Base-by-base conservation (phyloP, 2,888 invertebrate species). In the Sinopyrophorus schimmeli region DNA sequence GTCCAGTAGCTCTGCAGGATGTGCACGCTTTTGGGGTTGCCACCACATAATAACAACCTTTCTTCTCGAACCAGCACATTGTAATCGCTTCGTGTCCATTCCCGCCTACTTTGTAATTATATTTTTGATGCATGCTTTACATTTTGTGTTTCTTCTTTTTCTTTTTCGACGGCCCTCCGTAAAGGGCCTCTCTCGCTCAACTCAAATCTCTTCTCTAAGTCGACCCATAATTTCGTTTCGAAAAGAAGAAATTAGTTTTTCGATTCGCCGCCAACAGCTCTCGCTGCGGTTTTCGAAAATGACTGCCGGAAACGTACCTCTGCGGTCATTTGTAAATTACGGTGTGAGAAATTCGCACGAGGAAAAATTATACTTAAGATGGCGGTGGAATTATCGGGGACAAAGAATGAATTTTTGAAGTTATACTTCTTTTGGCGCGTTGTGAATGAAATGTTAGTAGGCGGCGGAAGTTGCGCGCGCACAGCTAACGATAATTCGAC, bases 101-200 rank as follows among this genome's bases (percentile, higher is more conserved):
- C 62, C 64, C 72, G 70, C 72, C 72, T 64, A 68, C 66, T 71
- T 71, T 69, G 70, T 72, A 73, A 73, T 73, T 73, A 70, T 66
- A 68, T 71, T 71, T 71, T 68, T 66, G 69, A 69, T 66, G 64
- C 66, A 65, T 60, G 63, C 58, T 58, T 51, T 54, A 34, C n/a
- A n/a, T n/a, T 39, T 50, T 46, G 34, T 35, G 24, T 34, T 30
- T 41, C 26, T 47, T 14, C 46, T 24, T 41, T 42, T 30, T 39
- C 43, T 47, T 38, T 37, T 42, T 41, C 42, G 42, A 35, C 20
- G 37, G 27, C 39, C 30, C 31, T 37, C 34, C 40, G 40, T 47
- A 47, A 47, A n/a, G n/a, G 40, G 14, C 26, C 16, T 11, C 18
- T 15, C 17, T 15, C 16, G 9, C 12, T 21, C 21, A 21, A 2